phyloP scores from a whole-genome alignment of 1,140 invertebrate species.

The Listronotus oregonensis region DNA sequence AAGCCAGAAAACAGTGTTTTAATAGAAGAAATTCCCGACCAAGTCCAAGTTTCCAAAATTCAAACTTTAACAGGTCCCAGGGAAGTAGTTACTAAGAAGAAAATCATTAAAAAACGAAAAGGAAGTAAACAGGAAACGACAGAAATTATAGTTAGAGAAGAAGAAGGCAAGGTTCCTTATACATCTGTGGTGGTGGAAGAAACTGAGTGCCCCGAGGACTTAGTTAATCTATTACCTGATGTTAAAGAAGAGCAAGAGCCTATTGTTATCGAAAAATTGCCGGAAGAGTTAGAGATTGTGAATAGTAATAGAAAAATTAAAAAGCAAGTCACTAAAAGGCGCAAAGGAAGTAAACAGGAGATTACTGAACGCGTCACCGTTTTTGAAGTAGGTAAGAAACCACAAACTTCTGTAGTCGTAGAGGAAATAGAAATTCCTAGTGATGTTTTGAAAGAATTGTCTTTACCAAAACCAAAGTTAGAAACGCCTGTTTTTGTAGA shows the following conservation, averaged over 20 bases:
- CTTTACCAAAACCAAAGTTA: slow-evolving; percentile 9
- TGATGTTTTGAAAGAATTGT: slow-evolving; percentile 25
- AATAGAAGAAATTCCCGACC: slow-evolving; percentile 55
- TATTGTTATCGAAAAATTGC: slow-evolving; percentile 26
- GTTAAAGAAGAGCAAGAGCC: slow-evolving; percentile 7
- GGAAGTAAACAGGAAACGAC: slow-evolving; percentile 50
- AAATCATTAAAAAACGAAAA: slow-evolving; percentile 48
- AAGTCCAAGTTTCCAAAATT: slow-evolving; percentile 47
- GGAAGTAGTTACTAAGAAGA: slow-evolving; percentile 49
- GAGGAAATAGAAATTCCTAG: slow-evolving; percentile 57
- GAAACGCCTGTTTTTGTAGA: slow-evolving; percentile 45
- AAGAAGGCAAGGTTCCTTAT: slow-evolving; percentile 49
- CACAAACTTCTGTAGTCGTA: slow-evolving; percentile 55
- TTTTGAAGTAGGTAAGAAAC: slow-evolving; percentile 57
- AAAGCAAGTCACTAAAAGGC: slow-evolving; percentile 48
- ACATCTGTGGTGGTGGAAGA: slow-evolving; percentile 56
- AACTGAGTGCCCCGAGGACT: slow-evolving; percentile 37
- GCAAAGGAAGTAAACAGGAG: slow-evolving; percentile 55
- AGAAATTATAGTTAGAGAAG: slow-evolving; percentile 51
- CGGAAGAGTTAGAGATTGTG: slow-evolving; percentile 49
- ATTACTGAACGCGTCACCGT: slow-evolving; percentile 58
- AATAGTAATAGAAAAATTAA: slow-evolving; percentile 43
- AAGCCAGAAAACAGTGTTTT: slow-evolving; percentile 37
- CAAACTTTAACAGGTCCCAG: slow-evolving; percentile 42
- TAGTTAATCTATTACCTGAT: slow-evolving; percentile 11